phyloP scores from a whole-genome alignment of 2,888 invertebrate species.

The Falcaria lacertinaria region DNA sequence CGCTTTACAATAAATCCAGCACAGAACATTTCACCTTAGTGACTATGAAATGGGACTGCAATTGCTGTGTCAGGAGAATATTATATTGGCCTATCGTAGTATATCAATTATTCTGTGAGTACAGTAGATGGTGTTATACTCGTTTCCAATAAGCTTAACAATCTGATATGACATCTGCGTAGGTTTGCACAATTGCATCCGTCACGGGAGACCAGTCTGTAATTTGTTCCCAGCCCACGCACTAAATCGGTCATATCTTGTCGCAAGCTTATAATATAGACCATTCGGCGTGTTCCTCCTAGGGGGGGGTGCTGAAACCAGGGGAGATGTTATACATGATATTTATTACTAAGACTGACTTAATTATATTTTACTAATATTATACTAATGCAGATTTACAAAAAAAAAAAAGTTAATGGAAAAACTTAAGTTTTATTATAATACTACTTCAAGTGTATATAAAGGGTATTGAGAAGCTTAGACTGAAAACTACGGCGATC shows the following conservation, averaged over 20 bases:
- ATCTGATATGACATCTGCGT: slow-evolving; percentile 30
- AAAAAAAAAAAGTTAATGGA: too few relatives aligned
- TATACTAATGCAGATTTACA: too few relatives aligned
- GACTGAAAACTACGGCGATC: too few relatives aligned
- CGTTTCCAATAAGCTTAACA: slow-evolving; percentile 28
- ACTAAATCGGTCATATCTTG: background rate
- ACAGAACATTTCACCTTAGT: background rate
- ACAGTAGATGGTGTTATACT: slow-evolving; percentile 16
- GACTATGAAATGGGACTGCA: background rate
- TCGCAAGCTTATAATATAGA: background rate
- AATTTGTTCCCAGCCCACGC: slow-evolving; percentile 8
- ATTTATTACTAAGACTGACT: too few relatives aligned
- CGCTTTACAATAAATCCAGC: background rate
- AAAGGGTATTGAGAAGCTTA: too few relatives aligned
- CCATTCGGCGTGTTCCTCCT: too few relatives aligned
- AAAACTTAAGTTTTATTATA: too few relatives aligned
- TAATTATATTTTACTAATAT: too few relatives aligned
- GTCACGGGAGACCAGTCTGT: slow-evolving; percentile 23
- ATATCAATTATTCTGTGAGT: background rate
- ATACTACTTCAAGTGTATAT: too few relatives aligned
- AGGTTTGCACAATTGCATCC: slow-evolving; percentile 23
- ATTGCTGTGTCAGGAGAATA: background rate
- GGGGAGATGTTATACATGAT: too few relatives aligned
- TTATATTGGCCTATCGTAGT: background rate
- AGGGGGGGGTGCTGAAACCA: too few relatives aligned